Evolutionary conservation across 2,797 vertebrate species (phyloP).

Genomic region (Acanthiza pusilla): DNA sequence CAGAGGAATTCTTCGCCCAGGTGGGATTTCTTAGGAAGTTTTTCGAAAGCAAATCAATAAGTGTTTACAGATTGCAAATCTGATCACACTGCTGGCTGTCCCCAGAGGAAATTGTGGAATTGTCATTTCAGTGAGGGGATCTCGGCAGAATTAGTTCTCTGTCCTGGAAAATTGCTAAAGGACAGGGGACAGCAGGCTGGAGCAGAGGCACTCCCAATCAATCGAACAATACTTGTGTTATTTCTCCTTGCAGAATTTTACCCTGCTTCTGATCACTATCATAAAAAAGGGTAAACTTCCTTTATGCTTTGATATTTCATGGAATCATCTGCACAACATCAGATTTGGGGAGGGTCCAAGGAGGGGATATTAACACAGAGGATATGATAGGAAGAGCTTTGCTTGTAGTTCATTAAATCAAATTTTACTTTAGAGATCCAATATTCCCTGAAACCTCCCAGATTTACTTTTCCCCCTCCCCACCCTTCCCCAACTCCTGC

Average conservation of each 20-base stretch:
- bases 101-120: neutral
- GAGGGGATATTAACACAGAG: neutral
- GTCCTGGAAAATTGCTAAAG: neutral
- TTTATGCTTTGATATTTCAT: neutral
- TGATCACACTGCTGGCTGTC: neutral
- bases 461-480: neutral
- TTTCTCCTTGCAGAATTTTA: neutral
- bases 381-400: neutral
- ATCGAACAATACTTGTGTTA: neutral
- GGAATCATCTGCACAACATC: neutral
- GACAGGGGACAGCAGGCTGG: neutral
- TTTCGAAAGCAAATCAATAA: conserved; percentile 36
- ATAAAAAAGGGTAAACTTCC: neutral
- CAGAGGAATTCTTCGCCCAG: neutral
- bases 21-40: conserved; percentile 28
- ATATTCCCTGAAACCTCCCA: neutral
- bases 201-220: neutral
- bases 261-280: neutral
- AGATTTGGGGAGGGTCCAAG: neutral
- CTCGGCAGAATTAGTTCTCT: neutral
- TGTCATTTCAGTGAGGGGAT: neutral
- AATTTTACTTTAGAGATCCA: neutral
- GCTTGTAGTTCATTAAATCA: neutral
- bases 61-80: conserved; percentile 21
- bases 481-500: rapidly evolving